phyloP scores from a whole-genome alignment of 2,797 vertebrate species.

The Geotrypetes seraphini region DNA sequence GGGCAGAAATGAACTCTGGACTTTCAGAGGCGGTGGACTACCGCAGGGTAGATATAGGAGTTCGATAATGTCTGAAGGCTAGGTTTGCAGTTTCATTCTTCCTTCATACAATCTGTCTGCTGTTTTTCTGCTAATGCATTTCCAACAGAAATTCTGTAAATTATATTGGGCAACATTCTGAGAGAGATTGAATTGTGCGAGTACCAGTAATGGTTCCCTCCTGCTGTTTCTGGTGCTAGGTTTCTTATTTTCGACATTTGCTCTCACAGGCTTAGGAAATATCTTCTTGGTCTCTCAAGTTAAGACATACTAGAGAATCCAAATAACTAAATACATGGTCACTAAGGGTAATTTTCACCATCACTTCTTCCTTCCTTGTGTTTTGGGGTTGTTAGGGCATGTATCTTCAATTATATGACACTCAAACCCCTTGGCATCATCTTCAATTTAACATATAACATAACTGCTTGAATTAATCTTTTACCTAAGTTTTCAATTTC shows the following conservation, averaged over 20 bases:
- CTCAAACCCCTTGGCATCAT: too few species aligned
- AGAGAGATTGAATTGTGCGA: constrained; percentile 39
- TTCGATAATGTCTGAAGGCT: constrained; percentile 37
- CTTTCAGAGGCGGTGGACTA: constrained; percentile 53
- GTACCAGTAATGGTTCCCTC: constrained; percentile 41
- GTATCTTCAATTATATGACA: not conserved
- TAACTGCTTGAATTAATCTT: too few species aligned
- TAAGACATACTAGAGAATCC: too few species aligned
- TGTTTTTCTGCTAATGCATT: constrained; percentile 53
- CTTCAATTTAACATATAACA: too few species aligned
- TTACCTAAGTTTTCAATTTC: too few species aligned
- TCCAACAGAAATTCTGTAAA: constrained; percentile 57
- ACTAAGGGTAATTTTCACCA: too few species aligned
- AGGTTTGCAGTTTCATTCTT: constrained; percentile 38
- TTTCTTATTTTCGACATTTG: too few species aligned
- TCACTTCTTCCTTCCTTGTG: not conserved
- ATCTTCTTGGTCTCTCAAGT: constrained; percentile 12
- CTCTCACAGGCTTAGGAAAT: not conserved
- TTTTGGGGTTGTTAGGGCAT: not conserved
- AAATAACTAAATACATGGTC: too few species aligned
- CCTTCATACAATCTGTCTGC: constrained; percentile 36
- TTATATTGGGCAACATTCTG: constrained; percentile 57
- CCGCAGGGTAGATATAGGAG: constrained; percentile 24
- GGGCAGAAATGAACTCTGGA: constrained; percentile 39
- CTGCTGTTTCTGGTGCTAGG: constrained; percentile 30